Conservation (phyloP, 1,140 invertebrate genomes). For the Monochamus saltuarius region DNA sequence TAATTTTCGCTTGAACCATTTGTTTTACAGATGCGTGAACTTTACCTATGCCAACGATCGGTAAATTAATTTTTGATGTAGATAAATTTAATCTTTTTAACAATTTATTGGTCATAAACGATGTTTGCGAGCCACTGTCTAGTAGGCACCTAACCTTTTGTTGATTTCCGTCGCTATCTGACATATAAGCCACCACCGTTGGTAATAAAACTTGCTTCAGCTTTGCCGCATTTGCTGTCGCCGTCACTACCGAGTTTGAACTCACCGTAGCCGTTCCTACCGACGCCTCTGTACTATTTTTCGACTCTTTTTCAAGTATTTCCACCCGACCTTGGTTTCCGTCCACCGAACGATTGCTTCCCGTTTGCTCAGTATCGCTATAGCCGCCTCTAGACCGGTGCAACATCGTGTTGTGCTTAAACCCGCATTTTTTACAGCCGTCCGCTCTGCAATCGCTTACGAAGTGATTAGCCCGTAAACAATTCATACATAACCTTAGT, state of each 20-base stretch:
- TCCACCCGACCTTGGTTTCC: neutral
- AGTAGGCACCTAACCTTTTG: neutral
- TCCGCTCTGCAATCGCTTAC: conserved; percentile 12
- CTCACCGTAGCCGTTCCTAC: neutral
- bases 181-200: conserved; percentile 3
- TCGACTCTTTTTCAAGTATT: neutral
- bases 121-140: neutral
- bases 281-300: neutral
- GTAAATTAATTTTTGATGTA: too few relatives aligned
- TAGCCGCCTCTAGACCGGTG: conserved; percentile 9
- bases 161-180: neutral
- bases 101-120: neutral
- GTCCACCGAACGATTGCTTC: neutral
- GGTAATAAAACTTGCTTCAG: conserved; percentile 1
- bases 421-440: conserved; percentile 20
- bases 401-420: conserved; percentile 23
- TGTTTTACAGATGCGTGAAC: neutral
- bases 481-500: conserved; percentile 9
- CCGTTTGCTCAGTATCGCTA: neutral
- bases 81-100: too few relatives aligned
- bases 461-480: conserved; percentile 15
- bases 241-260: neutral
- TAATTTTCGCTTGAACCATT: neutral
- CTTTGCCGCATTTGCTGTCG: too few relatives aligned
- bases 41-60: neutral